A percentile compares a stretch with the other conserved stretches of the same genome.
Conservation (phyloP, 2,113 vertebrate genomes). For the Cebidichthys violaceus region DNA sequence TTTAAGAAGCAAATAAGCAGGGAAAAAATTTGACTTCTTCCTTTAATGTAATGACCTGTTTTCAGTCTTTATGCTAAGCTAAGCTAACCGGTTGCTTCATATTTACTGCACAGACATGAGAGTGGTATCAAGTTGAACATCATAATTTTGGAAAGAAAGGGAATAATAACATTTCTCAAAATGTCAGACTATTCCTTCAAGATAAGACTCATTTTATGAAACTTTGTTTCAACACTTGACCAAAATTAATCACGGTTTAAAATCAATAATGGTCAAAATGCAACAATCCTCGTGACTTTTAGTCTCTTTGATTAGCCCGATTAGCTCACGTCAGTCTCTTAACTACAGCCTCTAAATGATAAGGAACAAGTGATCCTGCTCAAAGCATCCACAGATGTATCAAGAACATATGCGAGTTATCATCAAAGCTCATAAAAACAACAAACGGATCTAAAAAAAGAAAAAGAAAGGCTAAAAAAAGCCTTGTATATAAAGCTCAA, state of each 20-base stretch:
- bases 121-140: neutral
- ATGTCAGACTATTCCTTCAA: neutral
- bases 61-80: neutral
- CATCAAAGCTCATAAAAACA: slow-evolving; percentile 68
- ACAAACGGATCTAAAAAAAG: slow-evolving; percentile 44
- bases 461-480: no score
- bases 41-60: no score
- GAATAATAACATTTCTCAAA: neutral
- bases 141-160: neutral
- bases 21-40: neutral
- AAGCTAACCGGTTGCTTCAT: neutral
- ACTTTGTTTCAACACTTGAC: neutral
- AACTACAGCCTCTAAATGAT: slow-evolving; percentile 4
- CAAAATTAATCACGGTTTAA: slow-evolving; percentile 4
- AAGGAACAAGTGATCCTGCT: slow-evolving; percentile 24
- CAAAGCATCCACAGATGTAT: slow-evolving; percentile 50
- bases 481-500: slow-evolving; percentile 59
- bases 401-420: slow-evolving; percentile 60
- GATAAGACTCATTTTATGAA: neutral
- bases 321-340: slow-evolving; percentile 17
- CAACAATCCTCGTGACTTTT: slow-evolving; percentile 24
- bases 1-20: neutral
- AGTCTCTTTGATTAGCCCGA: neutral
- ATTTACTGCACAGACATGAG: neutral
- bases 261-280: slow-evolving; percentile 11